These are phyloP conservation scores for Dryobota labecula DNA, from an alignment of 2,888 invertebrate species.

Conservation along the genomic window DNA sequence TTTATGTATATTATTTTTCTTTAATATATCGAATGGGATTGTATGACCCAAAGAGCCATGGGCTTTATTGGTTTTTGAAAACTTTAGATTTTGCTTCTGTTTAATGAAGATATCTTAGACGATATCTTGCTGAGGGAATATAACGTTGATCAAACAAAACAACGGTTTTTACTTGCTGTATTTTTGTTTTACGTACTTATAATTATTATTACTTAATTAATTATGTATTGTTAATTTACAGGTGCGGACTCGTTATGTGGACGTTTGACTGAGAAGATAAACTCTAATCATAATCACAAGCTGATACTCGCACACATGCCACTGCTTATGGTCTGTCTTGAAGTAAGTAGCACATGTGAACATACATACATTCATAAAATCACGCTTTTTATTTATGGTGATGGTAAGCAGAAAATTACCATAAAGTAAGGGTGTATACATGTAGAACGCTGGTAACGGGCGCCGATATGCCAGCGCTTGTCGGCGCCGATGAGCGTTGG, in stretches of 20 bases:
- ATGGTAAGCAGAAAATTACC: not conserved
- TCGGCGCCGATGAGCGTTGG: no score
- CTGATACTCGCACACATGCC: constrained; percentile 98
- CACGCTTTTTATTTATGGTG: not conserved
- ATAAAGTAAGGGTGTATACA: not conserved
- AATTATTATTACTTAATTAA: no score
- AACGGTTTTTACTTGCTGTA: not conserved
- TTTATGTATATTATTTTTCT: not conserved
- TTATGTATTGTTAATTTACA: constrained; percentile 78
- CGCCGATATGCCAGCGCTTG: no score
- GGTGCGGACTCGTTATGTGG: constrained; percentile 99
- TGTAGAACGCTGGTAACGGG: not conserved
- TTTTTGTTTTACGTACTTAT: not conserved
- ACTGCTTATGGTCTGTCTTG: constrained; percentile 97
- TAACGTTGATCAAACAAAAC: not conserved
- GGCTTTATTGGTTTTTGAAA: not conserved
- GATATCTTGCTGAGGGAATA: not conserved
- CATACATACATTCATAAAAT: not conserved
- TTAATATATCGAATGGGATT: not conserved
- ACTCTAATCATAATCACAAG: constrained; percentile 97
- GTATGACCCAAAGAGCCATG: not conserved
- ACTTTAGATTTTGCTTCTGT: not conserved
- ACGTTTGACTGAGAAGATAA: constrained; percentile 98
- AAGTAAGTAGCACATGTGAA: constrained; percentile 88
- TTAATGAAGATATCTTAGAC: not conserved